Conservation (phyloP, 2,888 invertebrate species). For the Conchocele bisecta region DNA sequence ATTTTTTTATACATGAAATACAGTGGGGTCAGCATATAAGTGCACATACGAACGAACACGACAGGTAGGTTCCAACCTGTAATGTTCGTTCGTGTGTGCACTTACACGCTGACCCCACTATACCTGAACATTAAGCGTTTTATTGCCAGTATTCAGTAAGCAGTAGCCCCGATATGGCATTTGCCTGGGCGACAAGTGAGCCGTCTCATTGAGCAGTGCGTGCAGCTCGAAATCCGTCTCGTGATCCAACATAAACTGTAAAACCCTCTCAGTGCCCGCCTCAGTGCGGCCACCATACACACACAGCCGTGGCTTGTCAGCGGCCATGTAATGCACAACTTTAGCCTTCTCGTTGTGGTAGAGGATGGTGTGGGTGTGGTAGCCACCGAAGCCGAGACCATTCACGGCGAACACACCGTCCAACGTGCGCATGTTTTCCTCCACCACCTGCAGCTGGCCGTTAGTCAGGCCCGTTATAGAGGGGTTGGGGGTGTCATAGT, state of each 20-base stretch:
- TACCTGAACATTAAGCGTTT: conserved; percentile 64
- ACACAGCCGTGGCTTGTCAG: conserved; percentile 87
- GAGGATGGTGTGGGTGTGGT: conserved; percentile 81
- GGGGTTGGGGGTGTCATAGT: conserved; percentile 92
- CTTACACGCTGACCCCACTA: too few species aligned
- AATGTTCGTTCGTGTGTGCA: too few species aligned
- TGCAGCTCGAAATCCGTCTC: conserved; percentile 75
- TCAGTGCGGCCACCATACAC: conserved; percentile 93
- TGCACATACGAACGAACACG: too few species aligned
- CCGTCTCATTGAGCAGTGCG: conserved; percentile 74
- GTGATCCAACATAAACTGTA: conserved; percentile 89
- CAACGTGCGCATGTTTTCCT: conserved; percentile 91
- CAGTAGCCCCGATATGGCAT: conserved; percentile 92
- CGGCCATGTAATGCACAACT: conserved; percentile 64
- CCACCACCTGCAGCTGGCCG: conserved; percentile 89
- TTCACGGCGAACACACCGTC: conserved; percentile 96
- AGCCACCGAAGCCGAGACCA: conserved; percentile 98
- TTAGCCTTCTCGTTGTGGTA: conserved; percentile 83
- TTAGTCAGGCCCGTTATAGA: conserved; percentile 94
- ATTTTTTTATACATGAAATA: too few species aligned
- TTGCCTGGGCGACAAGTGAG: conserved; percentile 86
- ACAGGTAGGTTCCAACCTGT: too few species aligned
- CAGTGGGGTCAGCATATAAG: too few species aligned
- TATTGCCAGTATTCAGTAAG: conserved; percentile 86
- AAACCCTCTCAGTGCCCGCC: conserved; percentile 87